Base-by-base conservation (phyloP, 2,888 invertebrate genomes). In the Yponomeuta malinellus region DNA sequence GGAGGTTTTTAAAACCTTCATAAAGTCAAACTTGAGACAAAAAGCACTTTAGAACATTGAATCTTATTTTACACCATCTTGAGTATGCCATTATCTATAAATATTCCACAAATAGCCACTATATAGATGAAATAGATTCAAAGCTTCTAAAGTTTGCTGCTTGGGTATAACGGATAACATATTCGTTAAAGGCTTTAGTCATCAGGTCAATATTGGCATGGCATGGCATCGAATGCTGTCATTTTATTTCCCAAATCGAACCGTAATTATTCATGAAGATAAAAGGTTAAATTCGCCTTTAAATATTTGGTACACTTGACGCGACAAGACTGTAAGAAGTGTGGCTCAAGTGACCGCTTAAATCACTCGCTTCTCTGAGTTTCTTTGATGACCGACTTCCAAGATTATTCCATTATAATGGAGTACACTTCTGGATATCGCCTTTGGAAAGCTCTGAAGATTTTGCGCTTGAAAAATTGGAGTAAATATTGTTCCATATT, bases 281-380 rank as follows among this genome's bases (percentile, higher is more conserved):
- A 67, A 67, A 43, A 67, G 33, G n/a, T 37, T 6, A 33, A 67
- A 37, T 43, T 67, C 8, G 43, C 23, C 29, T 78, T 81, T 76
- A 85, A 84, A 85, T 79, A 83, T 85, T 85, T 82, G 78, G 76
- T 77, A 76, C 79, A 76, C 79, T 81, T 79, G 75, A 77, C 77
- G 75, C 73, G 74, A 75, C 77, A 77, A 75, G 76, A 74, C 79
- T 83, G 84, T 87, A 86, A 87, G 87, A 87, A 84, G 76, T 10
- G 77, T 48, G 79, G 78, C 77, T 77, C 78, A 79, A 81, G 72
- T 85, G 82, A 83, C 83, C 84, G 81, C 82, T 83, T 79, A 81
- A 82, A 84, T 79, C 83, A 82, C 81, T 84, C 79, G 78, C 81
- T 80, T 81, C 8, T 43, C 43, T 83, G 80, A 81, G 79, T 81